A percentile compares a stretch with the other conserved stretches of the same genome.
phyloP scores from a whole-genome alignment of 2,888 invertebrate genomes.

The Anodontia alba region DNA sequence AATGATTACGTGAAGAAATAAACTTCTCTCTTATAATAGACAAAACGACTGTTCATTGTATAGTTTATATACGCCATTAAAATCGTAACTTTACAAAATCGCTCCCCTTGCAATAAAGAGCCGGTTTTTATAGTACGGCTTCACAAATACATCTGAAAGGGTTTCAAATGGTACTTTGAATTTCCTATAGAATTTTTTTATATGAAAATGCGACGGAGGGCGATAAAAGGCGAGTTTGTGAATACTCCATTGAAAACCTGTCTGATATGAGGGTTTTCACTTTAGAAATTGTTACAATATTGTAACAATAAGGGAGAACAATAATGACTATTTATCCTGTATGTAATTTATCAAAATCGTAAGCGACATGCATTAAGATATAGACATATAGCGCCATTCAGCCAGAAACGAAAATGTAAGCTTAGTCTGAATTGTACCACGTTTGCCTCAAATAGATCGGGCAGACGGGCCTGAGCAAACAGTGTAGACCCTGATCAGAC shows the following conservation, averaged over 20 bases:
- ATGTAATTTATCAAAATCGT: slow-evolving; percentile 11
- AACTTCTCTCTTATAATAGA: slow-evolving; percentile 5
- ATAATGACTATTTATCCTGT: slow-evolving; percentile 12
- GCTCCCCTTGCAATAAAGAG: slow-evolving; percentile 1
- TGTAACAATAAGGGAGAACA: neutral
- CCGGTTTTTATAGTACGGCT: slow-evolving; percentile 4
- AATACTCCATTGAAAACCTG: slow-evolving; percentile 1
- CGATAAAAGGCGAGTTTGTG: slow-evolving; percentile 10
- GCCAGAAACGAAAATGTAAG: too few relatives aligned
- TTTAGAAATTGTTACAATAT: slow-evolving; percentile 17
- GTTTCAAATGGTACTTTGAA: slow-evolving; percentile 46
- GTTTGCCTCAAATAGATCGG: too few relatives aligned
- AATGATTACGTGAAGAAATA: neutral
- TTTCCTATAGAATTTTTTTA: slow-evolving; percentile 46
- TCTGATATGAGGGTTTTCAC: slow-evolving; percentile 13
- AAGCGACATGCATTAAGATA: neutral
- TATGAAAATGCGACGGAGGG: slow-evolving; percentile 10
- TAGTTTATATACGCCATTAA: slow-evolving; percentile 10
- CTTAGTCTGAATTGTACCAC: too few relatives aligned
- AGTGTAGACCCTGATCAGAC: too few relatives aligned
- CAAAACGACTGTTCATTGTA: slow-evolving; percentile 2
- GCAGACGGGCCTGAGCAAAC: too few relatives aligned
- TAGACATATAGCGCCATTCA: too few relatives aligned
- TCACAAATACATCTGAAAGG: slow-evolving; percentile 31
- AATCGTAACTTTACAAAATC: slow-evolving; percentile 18